Percentiles rank a stretch among this genome's conserved stretches.
Conservation (phyloP, 2,113 vertebrate species). For the Myiozetetes cayanensis region DNA sequence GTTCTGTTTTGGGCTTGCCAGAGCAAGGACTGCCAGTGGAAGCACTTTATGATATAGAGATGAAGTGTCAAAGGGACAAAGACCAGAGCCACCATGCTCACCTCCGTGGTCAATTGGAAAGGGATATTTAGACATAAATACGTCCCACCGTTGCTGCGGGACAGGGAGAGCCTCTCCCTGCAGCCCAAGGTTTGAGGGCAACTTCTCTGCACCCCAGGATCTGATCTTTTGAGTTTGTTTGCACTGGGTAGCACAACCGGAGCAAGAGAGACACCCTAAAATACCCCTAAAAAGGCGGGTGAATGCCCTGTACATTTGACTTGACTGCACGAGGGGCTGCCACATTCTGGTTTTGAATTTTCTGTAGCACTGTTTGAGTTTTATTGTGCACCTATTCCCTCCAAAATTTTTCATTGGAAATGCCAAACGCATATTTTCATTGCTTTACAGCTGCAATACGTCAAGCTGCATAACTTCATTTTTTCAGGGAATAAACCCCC, state of each 20-base stretch:
- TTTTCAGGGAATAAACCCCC: not conserved
- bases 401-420: accelerated
- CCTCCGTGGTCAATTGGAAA: not conserved
- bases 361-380: not conserved
- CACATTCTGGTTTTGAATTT: not conserved
- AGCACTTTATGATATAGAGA: not conserved
- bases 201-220: not conserved
- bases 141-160: not conserved
- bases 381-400: too few relatives aligned
- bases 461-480: accelerated
- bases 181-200: not conserved
- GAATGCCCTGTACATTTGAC: not conserved
- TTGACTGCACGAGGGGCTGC: accelerated
- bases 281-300: accelerated
- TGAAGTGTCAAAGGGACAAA: not conserved
- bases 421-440: not conserved
- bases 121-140: not conserved
- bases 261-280: not conserved
- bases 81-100: not conserved
- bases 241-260: not conserved
- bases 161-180: not conserved
- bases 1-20: not conserved
- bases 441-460: not conserved
- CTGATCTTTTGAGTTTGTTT: not conserved
- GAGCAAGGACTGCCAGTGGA: not conserved